These are phyloP conservation scores for Drosophila pseudotalamancana DNA, from an alignment of 2,888 invertebrate genomes.

Conservation along the genomic window DNA sequence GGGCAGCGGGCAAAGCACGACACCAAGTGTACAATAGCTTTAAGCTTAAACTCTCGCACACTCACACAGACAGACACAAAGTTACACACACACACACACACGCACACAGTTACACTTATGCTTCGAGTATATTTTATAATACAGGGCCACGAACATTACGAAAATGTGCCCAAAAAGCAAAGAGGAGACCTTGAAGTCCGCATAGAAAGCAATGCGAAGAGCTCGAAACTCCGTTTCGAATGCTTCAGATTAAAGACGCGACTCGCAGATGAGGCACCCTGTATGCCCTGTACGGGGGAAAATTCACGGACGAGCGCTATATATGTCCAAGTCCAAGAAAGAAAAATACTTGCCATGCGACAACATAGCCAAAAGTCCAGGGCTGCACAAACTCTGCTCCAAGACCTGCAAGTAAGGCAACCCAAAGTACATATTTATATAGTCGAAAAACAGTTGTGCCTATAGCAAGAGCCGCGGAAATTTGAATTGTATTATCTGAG, in stretches of 20 bases:
- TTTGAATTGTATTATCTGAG: neutral
- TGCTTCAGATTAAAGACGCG: conserved; percentile 22
- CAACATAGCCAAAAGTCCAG: conserved; percentile 66
- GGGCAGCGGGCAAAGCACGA: conserved; percentile 64
- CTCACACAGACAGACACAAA: conserved; percentile 47
- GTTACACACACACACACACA: conserved; percentile 23
- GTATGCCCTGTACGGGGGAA: conserved; percentile 38
- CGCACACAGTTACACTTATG: conserved; percentile 27
- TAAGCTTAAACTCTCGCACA: conserved; percentile 81
- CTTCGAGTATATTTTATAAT: conserved; percentile 54
- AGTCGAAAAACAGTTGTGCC: conserved; percentile 8
- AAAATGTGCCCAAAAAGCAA: conserved; percentile 20
- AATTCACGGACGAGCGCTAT: conserved; percentile 78
- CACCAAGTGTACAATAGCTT: conserved; percentile 81
- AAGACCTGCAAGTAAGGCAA: neutral
- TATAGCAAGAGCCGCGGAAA: conserved; percentile 1
- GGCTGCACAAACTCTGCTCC: conserved; percentile 32
- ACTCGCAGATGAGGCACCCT: conserved; percentile 24
- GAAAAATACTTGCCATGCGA: conserved; percentile 79
- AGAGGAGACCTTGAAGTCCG: conserved; percentile 9
- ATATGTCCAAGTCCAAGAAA: conserved; percentile 79
- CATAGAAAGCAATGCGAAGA: too few species aligned
- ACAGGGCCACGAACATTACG: conserved; percentile 62
- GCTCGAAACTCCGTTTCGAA: conserved; percentile 18
- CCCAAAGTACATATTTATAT: neutral